phyloP scores from a whole-genome alignment of 1,140 invertebrate species.

The Leptinotarsa undecemlineata region DNA sequence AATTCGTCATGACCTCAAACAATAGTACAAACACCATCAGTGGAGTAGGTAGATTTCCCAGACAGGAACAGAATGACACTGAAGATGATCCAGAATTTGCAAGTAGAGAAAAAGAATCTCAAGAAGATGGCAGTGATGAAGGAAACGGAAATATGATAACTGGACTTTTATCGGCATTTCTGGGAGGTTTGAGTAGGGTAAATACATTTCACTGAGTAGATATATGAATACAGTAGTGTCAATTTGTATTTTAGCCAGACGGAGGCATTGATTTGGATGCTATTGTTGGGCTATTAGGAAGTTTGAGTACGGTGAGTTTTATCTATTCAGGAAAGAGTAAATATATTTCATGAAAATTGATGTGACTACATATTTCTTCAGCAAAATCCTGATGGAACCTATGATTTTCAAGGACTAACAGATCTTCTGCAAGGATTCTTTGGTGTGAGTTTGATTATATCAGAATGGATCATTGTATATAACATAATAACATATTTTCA shows the following conservation, averaged over 20 bases:
- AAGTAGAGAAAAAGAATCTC: constrained; percentile 27
- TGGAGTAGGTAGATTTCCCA: constrained; percentile 13
- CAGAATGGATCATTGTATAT: not conserved
- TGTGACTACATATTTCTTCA: constrained; percentile 30
- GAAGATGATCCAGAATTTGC: constrained; percentile 29
- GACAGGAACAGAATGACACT: constrained; percentile 32
- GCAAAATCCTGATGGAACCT: constrained; percentile 52
- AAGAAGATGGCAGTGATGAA: constrained; percentile 41
- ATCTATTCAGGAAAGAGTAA: no score
- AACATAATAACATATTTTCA: not conserved
- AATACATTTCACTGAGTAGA: not conserved
- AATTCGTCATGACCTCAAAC: not conserved
- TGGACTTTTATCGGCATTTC: constrained; percentile 51
- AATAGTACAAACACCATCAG: not conserved
- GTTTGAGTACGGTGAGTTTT: constrained; percentile 54
- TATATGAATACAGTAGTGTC: not conserved
- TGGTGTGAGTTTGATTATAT: constrained; percentile 53
- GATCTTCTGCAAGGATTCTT: constrained; percentile 57
- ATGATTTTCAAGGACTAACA: constrained; percentile 54
- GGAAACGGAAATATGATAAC: constrained; percentile 43
- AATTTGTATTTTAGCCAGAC: constrained; percentile 44
- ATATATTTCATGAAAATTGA: no score
- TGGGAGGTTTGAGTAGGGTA: constrained; percentile 58
- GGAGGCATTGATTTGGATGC: constrained; percentile 52
- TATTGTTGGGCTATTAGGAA: constrained; percentile 50